Conservation (phyloP, 2,113 vertebrate species). For the Stictonetta naevosa region DNA sequence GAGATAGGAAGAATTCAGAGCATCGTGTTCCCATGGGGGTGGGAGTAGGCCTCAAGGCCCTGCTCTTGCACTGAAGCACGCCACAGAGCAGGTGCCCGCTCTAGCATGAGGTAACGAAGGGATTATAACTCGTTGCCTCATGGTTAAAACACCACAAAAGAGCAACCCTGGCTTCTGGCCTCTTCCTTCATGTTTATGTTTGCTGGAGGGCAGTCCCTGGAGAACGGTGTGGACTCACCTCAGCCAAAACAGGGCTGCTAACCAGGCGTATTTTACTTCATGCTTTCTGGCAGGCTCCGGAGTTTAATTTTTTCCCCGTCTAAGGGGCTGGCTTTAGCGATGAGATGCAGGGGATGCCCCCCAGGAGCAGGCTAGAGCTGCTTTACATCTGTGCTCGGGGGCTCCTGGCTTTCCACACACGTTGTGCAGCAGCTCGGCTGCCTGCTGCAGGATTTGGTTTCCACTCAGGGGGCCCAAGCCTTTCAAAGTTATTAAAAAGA, state of each 20-base stretch:
- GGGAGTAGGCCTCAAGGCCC: not conserved
- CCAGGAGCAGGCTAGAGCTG: not conserved
- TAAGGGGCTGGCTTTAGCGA: not conserved
- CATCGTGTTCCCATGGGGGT: not conserved
- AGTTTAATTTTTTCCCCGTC: not conserved
- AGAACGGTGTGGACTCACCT: not conserved
- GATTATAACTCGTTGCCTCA: not conserved
- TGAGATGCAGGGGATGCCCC: not conserved
- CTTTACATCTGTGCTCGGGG: rapidly evolving
- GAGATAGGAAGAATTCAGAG: not conserved
- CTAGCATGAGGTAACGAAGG: not conserved
- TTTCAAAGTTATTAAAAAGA: not conserved
- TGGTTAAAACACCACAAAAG: not conserved
- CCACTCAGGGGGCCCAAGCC: not conserved
- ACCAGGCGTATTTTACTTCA: not conserved
- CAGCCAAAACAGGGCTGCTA: not conserved
- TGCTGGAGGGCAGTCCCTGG: not conserved
- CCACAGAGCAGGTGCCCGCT: not conserved
- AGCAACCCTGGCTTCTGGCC: not conserved
- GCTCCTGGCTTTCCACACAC: not conserved
- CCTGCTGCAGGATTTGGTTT: not conserved
- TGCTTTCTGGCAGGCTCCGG: not conserved
- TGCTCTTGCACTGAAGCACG: not conserved
- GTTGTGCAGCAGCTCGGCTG: not conserved
- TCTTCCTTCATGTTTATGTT: not conserved